A percentile compares a stretch with the other conserved stretches of the same genome.
Conservation (phyloP, 2,113 vertebrate species). For the Nansenia antarctica region DNA sequence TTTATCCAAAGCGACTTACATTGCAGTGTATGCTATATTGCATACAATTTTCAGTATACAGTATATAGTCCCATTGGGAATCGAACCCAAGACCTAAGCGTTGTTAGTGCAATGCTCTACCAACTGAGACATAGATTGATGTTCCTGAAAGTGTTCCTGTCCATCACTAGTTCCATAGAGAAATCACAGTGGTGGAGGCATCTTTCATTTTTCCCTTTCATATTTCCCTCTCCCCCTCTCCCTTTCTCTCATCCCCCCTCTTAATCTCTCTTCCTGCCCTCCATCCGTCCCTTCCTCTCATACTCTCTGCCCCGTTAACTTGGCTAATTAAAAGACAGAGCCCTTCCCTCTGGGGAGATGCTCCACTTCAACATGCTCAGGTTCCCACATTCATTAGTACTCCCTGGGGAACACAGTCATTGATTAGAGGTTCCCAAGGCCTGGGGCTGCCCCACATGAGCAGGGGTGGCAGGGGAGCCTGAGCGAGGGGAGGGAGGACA, state of each 20-base stretch:
- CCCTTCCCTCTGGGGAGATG: slow-evolving; percentile 39
- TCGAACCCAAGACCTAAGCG: no score
- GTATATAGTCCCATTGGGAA: no score
- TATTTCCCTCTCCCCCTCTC: slow-evolving; percentile 21
- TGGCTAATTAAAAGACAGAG: slow-evolving; percentile 64
- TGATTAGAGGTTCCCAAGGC: slow-evolving; percentile 37
- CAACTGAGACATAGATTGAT: no score
- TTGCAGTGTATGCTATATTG: no score
- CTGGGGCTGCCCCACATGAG: slow-evolving; percentile 15
- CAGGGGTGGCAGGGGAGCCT: slow-evolving; percentile 12
- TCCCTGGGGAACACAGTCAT: slow-evolving; percentile 38
- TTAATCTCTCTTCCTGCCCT: no score
- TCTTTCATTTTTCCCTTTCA: slow-evolving; percentile 5
- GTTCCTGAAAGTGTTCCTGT: no score
- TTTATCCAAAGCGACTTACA: no score
- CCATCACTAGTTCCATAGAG: no score
- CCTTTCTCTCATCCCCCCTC: no score
- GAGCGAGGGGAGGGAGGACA: slow-evolving; percentile 21
- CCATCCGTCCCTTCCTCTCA: neutral
- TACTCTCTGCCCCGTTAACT: slow-evolving; percentile 50
- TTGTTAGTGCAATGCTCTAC: no score
- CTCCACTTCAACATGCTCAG: slow-evolving; percentile 51
- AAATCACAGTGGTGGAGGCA: no score
- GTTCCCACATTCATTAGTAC: slow-evolving; percentile 64
- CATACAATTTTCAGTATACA: no score